A percentile compares a stretch with the other conserved stretches of the same genome.
phyloP scores from a whole-genome alignment of 2,113 vertebrate genomes.

The Xerus inauris region DNA sequence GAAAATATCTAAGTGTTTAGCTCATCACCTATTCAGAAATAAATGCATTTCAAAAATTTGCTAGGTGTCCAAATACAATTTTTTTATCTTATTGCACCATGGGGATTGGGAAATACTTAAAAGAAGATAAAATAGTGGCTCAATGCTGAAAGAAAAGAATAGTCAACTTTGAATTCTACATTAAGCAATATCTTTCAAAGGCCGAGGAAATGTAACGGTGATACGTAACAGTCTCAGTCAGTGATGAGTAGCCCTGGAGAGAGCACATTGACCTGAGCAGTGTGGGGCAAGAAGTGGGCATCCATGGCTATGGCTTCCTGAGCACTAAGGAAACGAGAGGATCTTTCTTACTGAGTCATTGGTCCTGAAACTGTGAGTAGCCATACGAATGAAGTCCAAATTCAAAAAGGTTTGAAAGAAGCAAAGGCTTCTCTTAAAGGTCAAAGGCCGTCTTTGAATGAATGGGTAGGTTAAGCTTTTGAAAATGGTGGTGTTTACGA shows the following conservation, averaged over 20 bases:
- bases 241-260: not conserved
- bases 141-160: not conserved
- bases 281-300: not conserved
- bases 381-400: not conserved
- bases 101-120: not conserved
- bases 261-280: not conserved
- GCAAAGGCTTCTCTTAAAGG: not conserved
- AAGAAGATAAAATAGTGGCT: not conserved
- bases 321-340: not conserved
- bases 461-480: not conserved
- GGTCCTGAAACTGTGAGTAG: not conserved
- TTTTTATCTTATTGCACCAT: not conserved
- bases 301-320: not conserved
- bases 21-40: constrained; percentile 22
- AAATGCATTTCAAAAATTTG: constrained; percentile 6
- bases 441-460: not conserved
- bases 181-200: not conserved
- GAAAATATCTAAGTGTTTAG: not conserved
- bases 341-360: not conserved
- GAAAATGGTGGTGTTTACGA: not conserved
- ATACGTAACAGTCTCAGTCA: not conserved
- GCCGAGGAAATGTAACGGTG: not conserved
- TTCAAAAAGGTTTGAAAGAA: not conserved
- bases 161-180: not conserved
- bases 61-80: not conserved